Base-by-base conservation (phyloP, 1,140 invertebrate genomes). In the Paralvinella palmiformis region DNA sequence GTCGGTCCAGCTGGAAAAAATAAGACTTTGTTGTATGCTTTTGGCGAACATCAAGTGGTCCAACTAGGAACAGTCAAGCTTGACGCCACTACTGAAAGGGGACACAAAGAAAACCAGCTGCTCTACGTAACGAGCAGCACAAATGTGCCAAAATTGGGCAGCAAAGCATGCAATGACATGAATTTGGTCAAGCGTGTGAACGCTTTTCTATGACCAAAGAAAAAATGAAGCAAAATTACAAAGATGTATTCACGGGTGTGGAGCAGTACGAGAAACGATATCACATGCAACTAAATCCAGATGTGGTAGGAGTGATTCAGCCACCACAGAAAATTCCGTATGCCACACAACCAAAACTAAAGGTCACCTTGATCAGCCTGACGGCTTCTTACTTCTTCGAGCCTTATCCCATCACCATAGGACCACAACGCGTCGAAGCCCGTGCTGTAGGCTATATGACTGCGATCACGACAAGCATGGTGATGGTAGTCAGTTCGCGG, bases 251-350 rank as follows among this genome's bases (percentile, higher is more conserved):
- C 44, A 56, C n/a, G 3, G 63, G 56, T 31, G 22, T 59, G 24
- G 63, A 57, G n/a, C 15, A 44, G 63, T 45, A 29, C 31, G 24
- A 24, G n/a, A 17, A 33, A 41, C 4, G 5, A 3, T 36, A 64
- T 7, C 57, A 68, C 35, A 35, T 70, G 15, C 13, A 63, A 13
- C 15, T 66, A 3, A 58, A 64, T 24, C 61, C 56, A 36, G 53
- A 48, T 22, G 48, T 59, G 6, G 41, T 45, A 36, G 59, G 57
- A 31, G 32, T 58, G 5, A 53, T 64, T 17, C 55, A 68, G 35
- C 65, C 61, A 41, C 57, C 48, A 20, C 37, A 35, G 13, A 55
- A 59, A 53, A 60, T 63, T 17, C 59, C 68, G 7, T 48, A 64
- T 15, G 31, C 59, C 4, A 22, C 67, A 4, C 29, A 57, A 35